Evolutionary conservation across 2,888 invertebrate genomes (phyloP).

Genomic region (Meghimatium bilineatum): DNA sequence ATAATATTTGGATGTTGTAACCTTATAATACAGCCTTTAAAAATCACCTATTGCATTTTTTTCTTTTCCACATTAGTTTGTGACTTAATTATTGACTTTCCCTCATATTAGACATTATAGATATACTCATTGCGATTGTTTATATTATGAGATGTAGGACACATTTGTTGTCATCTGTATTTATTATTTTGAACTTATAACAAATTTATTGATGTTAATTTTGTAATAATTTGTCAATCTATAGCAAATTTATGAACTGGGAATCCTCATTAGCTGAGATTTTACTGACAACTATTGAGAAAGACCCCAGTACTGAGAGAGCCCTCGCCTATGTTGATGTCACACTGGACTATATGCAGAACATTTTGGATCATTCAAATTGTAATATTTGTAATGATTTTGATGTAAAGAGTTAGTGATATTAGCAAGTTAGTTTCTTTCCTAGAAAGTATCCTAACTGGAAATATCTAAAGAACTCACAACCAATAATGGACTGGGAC

Average conservation of each 20-base stretch:
- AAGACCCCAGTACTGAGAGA: slow-evolving; percentile 24
- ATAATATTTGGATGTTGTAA: no score
- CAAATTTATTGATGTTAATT: not conserved
- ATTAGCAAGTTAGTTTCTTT: no score
- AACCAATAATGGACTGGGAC: no score
- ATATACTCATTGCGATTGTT: not conserved
- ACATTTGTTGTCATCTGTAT: no score
- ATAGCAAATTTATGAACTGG: slow-evolving; percentile 24
- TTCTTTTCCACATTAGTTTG: no score
- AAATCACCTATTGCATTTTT: no score
- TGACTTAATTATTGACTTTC: no score
- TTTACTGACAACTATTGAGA: slow-evolving; percentile 12
- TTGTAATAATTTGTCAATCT: not conserved
- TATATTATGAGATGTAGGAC: not conserved
- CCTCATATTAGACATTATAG: no score
- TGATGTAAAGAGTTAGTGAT: not conserved
- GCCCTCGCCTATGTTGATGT: slow-evolving; percentile 34
- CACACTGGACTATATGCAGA: slow-evolving; percentile 34
- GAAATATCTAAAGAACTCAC: no score
- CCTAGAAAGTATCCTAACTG: no score
- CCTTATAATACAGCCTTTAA: no score
- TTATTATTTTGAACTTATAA: not conserved
- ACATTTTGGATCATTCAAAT: slow-evolving; percentile 16
- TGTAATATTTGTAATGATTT: not conserved
- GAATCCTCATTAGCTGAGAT: slow-evolving; percentile 5